Base-by-base conservation (phyloP, 1,140 invertebrate species). In the Drosophila sechellia region DNA sequence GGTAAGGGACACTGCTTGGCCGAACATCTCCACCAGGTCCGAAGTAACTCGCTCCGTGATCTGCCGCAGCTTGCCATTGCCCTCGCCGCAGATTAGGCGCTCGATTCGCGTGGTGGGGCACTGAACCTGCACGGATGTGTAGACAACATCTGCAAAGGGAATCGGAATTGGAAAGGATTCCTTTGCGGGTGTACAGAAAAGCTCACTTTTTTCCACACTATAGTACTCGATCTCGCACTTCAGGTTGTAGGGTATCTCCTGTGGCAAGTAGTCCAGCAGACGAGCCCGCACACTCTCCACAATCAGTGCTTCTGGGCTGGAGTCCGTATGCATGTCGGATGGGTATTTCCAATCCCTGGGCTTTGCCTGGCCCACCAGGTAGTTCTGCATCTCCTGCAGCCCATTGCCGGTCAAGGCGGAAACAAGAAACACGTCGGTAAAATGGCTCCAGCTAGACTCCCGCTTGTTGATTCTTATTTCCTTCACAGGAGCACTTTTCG, bases 341-440 rank as follows among this genome's bases (percentile, higher is more conserved):
- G 95, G 91, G 89, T 95, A 98, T 10, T 95, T 80, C 95, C 97
- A 97, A 13, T 93, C 79, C 11, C 93, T 93, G 1, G 94, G 92
- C 78, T 95, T 94, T 3, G 97, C 95, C 65, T 93, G 93, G 25
- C 92, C 92, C 4, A 96, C 77, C 0, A 98, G 91, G 90, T 97
- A 98, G 56, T 95, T 93, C 95, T 95, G 95, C 17, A 98, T 92
- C 78, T 96, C 95, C 22, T 94, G 93, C 37, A 98, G 91, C n/a
- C 97, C 97, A 92, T 95, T 95, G 46, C 95, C 95, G 50, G 94
- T 95, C 35, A 98, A 90, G 0, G 97, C 96, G 20, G 98, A 98
- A 10, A 98, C 93, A 93, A 98, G 95, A 90, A 99, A 99, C 20
- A 99, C 95, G 86, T 97, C 95, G 12, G 94, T 93, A 86, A 99